Evolutionary conservation across 2,113 vertebrate species (phyloP).

Genomic region (Notothenia coriiceps): DNA sequence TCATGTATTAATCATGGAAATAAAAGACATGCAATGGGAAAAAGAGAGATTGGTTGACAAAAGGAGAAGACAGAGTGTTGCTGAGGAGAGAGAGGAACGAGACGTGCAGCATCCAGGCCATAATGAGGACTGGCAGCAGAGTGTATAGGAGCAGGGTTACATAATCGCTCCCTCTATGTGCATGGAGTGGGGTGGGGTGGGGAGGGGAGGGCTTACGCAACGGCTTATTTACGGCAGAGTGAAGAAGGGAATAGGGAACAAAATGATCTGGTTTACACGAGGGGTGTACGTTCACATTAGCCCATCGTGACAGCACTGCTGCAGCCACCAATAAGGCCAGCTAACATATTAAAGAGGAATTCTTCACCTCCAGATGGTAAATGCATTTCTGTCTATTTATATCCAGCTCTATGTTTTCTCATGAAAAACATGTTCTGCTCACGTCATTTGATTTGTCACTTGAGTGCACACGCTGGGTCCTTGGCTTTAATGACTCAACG

Average conservation of each 20-base stretch:
- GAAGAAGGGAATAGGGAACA: constrained; percentile 41
- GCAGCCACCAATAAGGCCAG: constrained; percentile 1
- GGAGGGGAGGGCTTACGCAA: constrained; percentile 68
- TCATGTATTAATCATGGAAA: background rate
- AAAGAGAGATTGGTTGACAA: constrained; percentile 18
- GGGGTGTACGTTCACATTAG: constrained; percentile 19
- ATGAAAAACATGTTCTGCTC: constrained; percentile 2
- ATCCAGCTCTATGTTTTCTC: background rate
- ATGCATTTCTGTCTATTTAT: background rate
- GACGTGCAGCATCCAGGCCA: constrained; percentile 39
- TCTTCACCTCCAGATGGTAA: background rate
- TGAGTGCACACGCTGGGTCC: background rate
- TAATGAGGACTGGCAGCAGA: constrained; percentile 58
- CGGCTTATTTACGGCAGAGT: constrained; percentile 60
- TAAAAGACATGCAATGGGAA: constrained; percentile 19
- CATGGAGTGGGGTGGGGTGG: constrained; percentile 3
- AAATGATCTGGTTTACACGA: constrained; percentile 37
- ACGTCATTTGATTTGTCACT: background rate
- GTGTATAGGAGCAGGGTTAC: constrained; percentile 58
- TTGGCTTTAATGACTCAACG: background rate
- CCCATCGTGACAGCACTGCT: background rate
- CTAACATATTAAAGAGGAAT: background rate
- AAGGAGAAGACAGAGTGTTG: constrained; percentile 27
- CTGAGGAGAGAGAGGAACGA: constrained; percentile 56
- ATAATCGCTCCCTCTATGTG: constrained; percentile 54